Evolutionary conservation across 2,113 vertebrate genomes (phyloP).

Genomic region (Paracanthobrama guichenoti): DNA sequence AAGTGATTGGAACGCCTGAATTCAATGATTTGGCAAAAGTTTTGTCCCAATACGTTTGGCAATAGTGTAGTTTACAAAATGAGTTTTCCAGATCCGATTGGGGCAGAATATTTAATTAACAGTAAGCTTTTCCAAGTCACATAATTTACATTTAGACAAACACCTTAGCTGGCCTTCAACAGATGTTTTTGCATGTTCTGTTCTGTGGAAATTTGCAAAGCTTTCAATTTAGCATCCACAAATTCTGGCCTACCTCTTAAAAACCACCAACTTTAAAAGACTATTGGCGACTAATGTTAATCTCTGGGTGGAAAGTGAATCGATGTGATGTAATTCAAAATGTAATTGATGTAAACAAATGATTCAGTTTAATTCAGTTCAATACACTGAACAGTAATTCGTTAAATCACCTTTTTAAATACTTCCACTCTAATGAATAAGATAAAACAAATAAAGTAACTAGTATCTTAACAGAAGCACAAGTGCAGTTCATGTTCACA

Average conservation of each 20-base stretch:
- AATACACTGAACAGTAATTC: not conserved
- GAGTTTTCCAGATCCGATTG: not conserved
- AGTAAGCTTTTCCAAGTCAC: not conserved
- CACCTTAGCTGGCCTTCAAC: no score
- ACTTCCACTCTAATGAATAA: not conserved
- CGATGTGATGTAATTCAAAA: not conserved
- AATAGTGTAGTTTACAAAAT: not conserved
- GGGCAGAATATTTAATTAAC: not conserved
- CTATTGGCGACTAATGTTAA: not conserved
- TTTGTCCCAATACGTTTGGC: no score
- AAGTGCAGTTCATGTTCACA: not conserved
- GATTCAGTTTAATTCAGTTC: not conserved
- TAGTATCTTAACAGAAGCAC: not conserved
- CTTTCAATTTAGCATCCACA: not conserved
- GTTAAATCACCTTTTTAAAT: not conserved
- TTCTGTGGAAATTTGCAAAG: not conserved
- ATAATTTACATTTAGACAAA: not conserved
- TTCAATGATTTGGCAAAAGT: no score
- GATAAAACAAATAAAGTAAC: not conserved
- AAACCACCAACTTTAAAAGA: not conserved
- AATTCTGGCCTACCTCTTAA: not conserved
- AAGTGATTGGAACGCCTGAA: no score
- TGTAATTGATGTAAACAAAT: not conserved
- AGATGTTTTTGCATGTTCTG: not conserved
- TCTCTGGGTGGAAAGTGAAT: not conserved